Evolutionary conservation across 1,140 invertebrate genomes (phyloP).

Genomic region (Drosophila baimaii): DNA sequence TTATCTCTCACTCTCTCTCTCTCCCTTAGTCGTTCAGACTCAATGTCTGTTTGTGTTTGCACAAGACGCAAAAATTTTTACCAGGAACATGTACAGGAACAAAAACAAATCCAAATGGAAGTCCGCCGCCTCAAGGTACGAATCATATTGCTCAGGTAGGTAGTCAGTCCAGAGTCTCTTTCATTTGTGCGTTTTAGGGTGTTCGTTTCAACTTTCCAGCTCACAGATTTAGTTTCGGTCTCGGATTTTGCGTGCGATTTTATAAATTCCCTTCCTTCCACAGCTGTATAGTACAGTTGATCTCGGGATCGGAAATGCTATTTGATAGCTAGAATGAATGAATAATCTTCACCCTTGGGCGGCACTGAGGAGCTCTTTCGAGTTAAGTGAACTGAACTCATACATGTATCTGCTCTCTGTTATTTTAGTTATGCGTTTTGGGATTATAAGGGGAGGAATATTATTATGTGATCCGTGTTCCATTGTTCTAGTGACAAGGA

Average conservation of each 20-base stretch:
- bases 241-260: slow-evolving; percentile 50
- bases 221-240: slow-evolving; percentile 50
- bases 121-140: slow-evolving; percentile 46
- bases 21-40: slow-evolving; percentile 25
- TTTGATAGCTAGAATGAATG: slow-evolving; percentile 29
- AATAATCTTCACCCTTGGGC: slow-evolving; percentile 30
- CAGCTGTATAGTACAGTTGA: slow-evolving; percentile 39
- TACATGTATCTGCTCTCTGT: slow-evolving; percentile 10
- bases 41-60: slow-evolving; percentile 57
- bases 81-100: slow-evolving; percentile 51
- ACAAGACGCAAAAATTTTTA: slow-evolving; percentile 73
- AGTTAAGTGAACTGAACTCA: slow-evolving; percentile 27
- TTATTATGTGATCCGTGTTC: neutral
- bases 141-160: slow-evolving; percentile 65
- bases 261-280: neutral
- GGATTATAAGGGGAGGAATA: slow-evolving; percentile 8
- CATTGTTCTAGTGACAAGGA: slow-evolving; percentile 15
- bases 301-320: slow-evolving; percentile 41
- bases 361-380: slow-evolving; percentile 17
- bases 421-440: slow-evolving; percentile 16
- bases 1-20: slow-evolving; percentile 50
- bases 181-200: slow-evolving; percentile 35
- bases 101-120: slow-evolving; percentile 45
- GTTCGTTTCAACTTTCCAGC: slow-evolving; percentile 26
- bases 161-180: slow-evolving; percentile 19